These are phyloP conservation scores for Doris montereyensis DNA, from an alignment of 2,888 invertebrate genomes.

Conservation along the genomic window DNA sequence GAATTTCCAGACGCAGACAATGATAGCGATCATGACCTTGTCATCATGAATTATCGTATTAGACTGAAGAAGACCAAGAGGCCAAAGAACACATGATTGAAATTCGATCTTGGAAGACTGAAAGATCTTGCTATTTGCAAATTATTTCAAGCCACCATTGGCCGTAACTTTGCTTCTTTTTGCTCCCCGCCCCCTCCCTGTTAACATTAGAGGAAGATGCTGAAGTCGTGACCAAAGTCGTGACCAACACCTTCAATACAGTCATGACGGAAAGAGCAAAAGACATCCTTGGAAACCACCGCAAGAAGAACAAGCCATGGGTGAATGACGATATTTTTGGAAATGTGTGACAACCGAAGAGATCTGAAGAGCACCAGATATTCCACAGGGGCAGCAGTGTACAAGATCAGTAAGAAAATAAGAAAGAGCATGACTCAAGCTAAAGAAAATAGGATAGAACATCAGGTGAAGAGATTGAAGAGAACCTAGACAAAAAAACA, in stretches of 20 bases:
- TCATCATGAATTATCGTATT: no score
- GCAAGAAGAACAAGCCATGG: conserved; percentile 15
- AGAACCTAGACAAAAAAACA: no score
- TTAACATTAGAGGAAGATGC: no score
- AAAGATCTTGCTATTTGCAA: background rate
- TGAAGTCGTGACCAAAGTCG: background rate
- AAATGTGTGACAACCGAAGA: conserved; percentile 29
- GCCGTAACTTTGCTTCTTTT: no score
- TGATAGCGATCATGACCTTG: no score
- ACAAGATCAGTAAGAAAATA: background rate
- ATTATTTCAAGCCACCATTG: background rate
- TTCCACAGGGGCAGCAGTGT: background rate
- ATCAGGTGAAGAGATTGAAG: no score
- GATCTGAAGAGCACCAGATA: conserved; percentile 14
- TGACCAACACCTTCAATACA: background rate
- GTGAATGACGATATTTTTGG: conserved; percentile 11
- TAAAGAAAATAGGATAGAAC: no score
- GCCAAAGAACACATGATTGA: background rate
- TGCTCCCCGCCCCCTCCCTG: no score
- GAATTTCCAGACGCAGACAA: no score
- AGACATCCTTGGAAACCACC: conserved; percentile 6
- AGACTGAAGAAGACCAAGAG: background rate
- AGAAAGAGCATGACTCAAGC: background rate
- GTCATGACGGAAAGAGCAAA: background rate
- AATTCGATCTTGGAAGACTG: conserved; percentile 26